Evolutionary conservation across 2,888 invertebrate genomes (phyloP), one percentile per base, ranked within the genome.

Genomic region (Leptura quadrifasciata): DNA sequence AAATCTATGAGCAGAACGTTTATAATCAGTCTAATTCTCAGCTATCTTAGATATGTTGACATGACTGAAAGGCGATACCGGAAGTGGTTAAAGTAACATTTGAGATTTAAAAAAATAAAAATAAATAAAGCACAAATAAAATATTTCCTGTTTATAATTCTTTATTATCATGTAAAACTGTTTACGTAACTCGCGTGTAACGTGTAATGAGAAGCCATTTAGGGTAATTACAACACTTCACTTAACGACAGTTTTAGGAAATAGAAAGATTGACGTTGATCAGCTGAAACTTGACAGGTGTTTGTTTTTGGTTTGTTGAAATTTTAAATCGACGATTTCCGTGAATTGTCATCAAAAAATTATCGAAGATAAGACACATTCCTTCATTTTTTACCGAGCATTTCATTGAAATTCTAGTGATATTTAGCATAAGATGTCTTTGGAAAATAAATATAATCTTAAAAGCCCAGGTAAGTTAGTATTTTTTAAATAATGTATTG

Each of bases 381-480:
- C 20, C 20, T 2, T 67, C 54, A 27, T 55, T 68, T 31, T 24
- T 68, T 10, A 57, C 3, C 31, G 4, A 57, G 31, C 35, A 24
- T 68, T 65, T 58, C 58, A 12, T 21, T 35, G 21, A 60, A 76
- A 76, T 76, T 74, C 21, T n/a, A 70, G 76, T 74, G 31, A 31
- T 17, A 18, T 55, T 20, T 31, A 47, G 4, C n/a, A 31, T 20
- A 31, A 83, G 77, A 90, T 91, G 91, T 88, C 89, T 76, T 87
- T 91, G 85, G 91, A 91, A 87, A 89, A 88, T 31, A 91, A 92
- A 86, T 93, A 92, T 85, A 92, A 92, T 84, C 89, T 91, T 60
- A 92, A 91, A 86, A 92, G 92, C 84, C 92, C 92, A 83, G 92
- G 93, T 92, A 88, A 87, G 84, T 83, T 55, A 47, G 20, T 20